A percentile compares a stretch with the other conserved stretches of the same genome.
Evolutionary conservation across 2,888 invertebrate species (phyloP).

Genomic region (Brassicogethes aeneus): DNA sequence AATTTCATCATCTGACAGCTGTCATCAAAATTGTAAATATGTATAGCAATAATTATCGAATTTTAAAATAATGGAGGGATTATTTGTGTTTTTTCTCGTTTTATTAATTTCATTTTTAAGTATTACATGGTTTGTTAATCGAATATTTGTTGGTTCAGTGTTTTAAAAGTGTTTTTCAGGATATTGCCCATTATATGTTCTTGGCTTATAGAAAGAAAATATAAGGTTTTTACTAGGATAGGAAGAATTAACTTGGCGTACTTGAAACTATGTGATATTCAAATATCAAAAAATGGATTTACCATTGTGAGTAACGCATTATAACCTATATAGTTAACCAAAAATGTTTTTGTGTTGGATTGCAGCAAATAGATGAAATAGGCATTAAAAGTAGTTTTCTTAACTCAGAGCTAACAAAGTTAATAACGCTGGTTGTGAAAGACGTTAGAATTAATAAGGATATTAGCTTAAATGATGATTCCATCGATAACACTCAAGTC

Average conservation of each 20-base stretch:
- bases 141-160: constrained; percentile 4
- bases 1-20: no score
- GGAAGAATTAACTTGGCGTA: constrained; percentile 76
- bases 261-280: constrained; percentile 70
- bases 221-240: constrained; percentile 68
- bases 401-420: constrained; percentile 79
- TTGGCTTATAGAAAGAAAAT: constrained; percentile 73
- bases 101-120: constrained; percentile 45
- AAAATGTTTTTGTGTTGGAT: constrained; percentile 16
- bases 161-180: constrained; percentile 44
- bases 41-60: no score
- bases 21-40: no score
- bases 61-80: not conserved
- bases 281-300: constrained; percentile 65
- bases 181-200: constrained; percentile 66
- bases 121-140: constrained; percentile 36
- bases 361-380: constrained; percentile 76
- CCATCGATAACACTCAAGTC: constrained; percentile 26
- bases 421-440: constrained; percentile 71
- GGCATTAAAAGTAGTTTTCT: constrained; percentile 80
- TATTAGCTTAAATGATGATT: constrained; percentile 37
- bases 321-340: constrained; percentile 56
- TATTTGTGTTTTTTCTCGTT: not conserved
- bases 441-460: constrained; percentile 76
- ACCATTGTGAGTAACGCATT: constrained; percentile 29